A percentile compares a stretch with the other conserved stretches of the same genome.
Conservation (phyloP, 2,888 invertebrate genomes). For the Myathropa florea region DNA sequence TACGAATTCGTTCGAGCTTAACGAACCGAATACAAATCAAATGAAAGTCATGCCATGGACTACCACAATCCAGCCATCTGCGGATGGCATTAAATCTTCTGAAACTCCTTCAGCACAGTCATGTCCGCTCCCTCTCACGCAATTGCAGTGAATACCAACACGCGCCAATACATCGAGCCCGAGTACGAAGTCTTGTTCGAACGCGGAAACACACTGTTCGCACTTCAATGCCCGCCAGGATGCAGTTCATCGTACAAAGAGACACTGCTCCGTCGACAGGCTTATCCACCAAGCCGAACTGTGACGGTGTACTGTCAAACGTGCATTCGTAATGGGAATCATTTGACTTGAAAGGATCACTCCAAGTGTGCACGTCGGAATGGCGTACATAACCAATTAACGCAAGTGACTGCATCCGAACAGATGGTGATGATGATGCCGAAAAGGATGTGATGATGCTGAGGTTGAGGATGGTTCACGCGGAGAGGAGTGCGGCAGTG, state of each 20-base stretch:
- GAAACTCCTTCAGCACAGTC: not conserved
- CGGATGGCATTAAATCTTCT: not conserved
- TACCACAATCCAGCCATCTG: not conserved
- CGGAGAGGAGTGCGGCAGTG: not conserved
- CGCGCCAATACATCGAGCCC: no score
- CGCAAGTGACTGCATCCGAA: conserved; percentile 49
- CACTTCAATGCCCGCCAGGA: not conserved
- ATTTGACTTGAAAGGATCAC: conserved; percentile 38
- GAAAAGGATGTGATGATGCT: not conserved
- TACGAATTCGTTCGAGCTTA: not conserved
- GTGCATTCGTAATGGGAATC: conserved; percentile 46
- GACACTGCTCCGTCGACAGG: not conserved
- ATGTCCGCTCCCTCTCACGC: not conserved
- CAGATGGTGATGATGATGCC: conserved; percentile 13
- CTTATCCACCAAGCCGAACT: not conserved
- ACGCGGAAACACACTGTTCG: not conserved
- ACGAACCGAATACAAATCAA: not conserved
- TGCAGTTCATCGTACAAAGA: not conserved
- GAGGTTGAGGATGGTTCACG: not conserved
- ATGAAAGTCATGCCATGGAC: not conserved
- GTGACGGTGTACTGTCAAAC: not conserved
- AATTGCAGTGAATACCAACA: no score
- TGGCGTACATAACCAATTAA: conserved; percentile 30
- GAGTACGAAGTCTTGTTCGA: not conserved
- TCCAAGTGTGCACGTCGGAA: not conserved